Conservation (phyloP, 2,797 vertebrate genomes). For the Onychomys leucogaster region DNA sequence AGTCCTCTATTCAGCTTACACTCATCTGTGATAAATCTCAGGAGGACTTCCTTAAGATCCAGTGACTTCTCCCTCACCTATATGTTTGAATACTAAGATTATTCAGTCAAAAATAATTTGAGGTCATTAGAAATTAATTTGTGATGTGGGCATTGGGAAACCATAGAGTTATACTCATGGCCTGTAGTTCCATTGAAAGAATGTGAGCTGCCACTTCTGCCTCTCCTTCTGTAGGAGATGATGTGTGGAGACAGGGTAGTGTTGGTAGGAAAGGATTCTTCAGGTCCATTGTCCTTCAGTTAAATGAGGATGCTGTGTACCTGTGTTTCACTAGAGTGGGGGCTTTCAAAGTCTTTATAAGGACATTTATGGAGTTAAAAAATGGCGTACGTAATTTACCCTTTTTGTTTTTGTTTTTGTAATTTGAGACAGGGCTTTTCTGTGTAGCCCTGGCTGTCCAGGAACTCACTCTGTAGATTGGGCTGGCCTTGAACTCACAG, state of each 20-base stretch:
- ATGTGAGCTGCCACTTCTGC: background rate
- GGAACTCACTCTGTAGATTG: too few species aligned
- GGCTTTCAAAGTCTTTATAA: background rate
- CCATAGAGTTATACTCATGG: background rate
- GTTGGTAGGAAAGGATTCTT: background rate
- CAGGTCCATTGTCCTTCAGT: background rate
- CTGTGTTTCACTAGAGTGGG: background rate
- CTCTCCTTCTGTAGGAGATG: background rate
- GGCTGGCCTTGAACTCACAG: too few species aligned
- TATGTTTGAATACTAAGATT: background rate
- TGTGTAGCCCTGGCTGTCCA: too few species aligned
- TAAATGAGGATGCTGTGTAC: background rate
- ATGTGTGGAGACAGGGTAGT: background rate
- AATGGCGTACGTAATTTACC: background rate
- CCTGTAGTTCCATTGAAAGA: background rate
- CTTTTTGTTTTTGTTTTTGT: too few species aligned
- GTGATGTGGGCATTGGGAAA: background rate
- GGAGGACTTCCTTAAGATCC: constrained; percentile 2
- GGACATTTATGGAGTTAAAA: background rate
- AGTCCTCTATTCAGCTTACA: background rate
- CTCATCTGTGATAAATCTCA: background rate
- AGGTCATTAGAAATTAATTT: background rate
- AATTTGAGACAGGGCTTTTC: too few species aligned
- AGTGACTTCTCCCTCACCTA: background rate
- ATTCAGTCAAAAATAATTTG: background rate